These are phyloP conservation scores for Anodontia alba DNA, from an alignment of 2,888 invertebrate species.

Conservation along the genomic window DNA sequence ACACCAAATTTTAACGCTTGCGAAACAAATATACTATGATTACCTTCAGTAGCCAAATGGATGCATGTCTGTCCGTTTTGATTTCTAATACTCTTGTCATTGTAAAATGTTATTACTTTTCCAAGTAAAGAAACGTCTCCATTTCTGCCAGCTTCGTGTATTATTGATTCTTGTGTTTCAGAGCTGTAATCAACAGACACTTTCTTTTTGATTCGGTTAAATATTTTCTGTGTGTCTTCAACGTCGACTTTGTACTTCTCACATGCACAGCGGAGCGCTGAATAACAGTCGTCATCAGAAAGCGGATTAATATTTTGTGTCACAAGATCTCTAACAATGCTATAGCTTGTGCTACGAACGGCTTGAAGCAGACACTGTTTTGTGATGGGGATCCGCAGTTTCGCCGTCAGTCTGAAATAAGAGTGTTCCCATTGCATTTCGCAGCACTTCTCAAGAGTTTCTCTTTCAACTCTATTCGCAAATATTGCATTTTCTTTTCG, in stretches of 20 bases:
- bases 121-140: neutral
- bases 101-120: neutral
- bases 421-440: neutral
- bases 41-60: neutral
- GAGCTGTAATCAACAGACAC: neutral
- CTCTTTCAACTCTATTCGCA: neutral
- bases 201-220: neutral
- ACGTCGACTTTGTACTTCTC: neutral
- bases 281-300: neutral
- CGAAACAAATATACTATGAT: neutral
- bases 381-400: neutral
- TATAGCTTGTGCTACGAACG: neutral
- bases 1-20: neutral
- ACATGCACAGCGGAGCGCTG: neutral
- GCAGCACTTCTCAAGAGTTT: neutral
- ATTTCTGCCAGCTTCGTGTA: neutral
- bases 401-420: neutral
- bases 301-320: neutral
- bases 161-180: neutral
- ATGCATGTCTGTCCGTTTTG: neutral
- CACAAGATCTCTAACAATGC: neutral
- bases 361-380: neutral
- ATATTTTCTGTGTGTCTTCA: neutral
- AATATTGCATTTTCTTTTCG: no score
- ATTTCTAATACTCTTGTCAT: neutral